Evolutionary conservation across 2,797 vertebrate species (phyloP).

Genomic region (Thamnophis elegans): DNA sequence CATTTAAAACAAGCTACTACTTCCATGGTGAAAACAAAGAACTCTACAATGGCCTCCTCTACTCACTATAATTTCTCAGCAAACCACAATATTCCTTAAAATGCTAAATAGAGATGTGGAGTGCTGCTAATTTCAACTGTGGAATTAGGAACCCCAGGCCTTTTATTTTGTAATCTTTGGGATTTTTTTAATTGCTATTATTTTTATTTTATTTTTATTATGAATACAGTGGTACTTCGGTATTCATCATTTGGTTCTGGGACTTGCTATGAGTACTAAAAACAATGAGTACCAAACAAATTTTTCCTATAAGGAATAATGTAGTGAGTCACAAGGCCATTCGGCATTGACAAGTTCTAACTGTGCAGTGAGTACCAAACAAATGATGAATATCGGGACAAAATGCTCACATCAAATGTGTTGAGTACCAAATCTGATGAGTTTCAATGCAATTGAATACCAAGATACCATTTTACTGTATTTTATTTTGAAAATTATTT

Average conservation of each 20-base stretch:
- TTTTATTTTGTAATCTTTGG: neutral
- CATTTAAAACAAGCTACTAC: neutral
- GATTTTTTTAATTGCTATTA: neutral
- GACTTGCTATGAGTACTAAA: neutral
- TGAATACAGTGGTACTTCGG: neutral
- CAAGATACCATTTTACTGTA: neutral
- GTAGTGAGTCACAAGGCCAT: neutral
- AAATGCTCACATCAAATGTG: neutral
- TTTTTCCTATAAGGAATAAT: neutral
- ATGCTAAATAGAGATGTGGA: neutral
- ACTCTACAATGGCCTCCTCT: neutral
- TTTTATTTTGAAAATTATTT: neutral
- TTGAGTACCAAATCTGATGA: neutral
- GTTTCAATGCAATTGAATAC: neutral
- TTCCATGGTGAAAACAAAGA: neutral
- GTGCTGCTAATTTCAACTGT: neutral
- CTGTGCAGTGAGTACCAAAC: neutral
- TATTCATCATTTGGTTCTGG: neutral
- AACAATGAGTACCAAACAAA: neutral
- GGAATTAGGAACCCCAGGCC: neutral
- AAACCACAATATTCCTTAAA: neutral
- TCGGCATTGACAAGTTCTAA: neutral
- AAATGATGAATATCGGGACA: neutral
- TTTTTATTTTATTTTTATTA: neutral
- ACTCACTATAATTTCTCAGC: neutral